Conservation (phyloP, 2,797 vertebrate genomes). For the Coregonus sp. region DNA sequence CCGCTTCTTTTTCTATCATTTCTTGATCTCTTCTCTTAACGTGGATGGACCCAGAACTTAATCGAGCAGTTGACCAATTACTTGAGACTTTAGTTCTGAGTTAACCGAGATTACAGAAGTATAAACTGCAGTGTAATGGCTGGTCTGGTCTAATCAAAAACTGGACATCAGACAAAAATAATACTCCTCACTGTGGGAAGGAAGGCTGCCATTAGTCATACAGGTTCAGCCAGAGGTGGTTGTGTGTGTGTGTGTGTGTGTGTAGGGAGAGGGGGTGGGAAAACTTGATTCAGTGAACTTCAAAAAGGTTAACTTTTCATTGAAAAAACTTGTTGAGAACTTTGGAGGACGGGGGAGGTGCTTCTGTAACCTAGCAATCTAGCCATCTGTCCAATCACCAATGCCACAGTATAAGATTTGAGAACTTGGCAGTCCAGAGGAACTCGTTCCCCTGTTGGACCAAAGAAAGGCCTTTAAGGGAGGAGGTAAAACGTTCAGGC, state of each 20-base stretch:
- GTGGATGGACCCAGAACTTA: too few relatives aligned
- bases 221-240: slow-evolving; percentile 31
- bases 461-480: slow-evolving; percentile 25
- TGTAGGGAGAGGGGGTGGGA: neutral
- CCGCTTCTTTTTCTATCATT: too few relatives aligned
- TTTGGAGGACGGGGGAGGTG: neutral
- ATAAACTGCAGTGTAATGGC: neutral
- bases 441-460: slow-evolving; percentile 11
- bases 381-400: slow-evolving; percentile 12
- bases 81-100: too few relatives aligned
- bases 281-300: neutral
- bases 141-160: slow-evolving; percentile 17
- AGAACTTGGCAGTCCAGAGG: neutral
- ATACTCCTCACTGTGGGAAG: slow-evolving; percentile 35
- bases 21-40: too few relatives aligned
- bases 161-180: slow-evolving; percentile 31
- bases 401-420: slow-evolving; percentile 1
- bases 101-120: too few relatives aligned
- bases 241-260: slow-evolving; percentile 3
- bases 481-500: neutral
- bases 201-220: slow-evolving; percentile 27
- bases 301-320: neutral
- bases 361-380: slow-evolving; percentile 15
- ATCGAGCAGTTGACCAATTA: too few relatives aligned
- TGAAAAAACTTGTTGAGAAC: neutral